Base-by-base conservation (phyloP, 2,888 invertebrate species). In the Mythimna pallens region DNA sequence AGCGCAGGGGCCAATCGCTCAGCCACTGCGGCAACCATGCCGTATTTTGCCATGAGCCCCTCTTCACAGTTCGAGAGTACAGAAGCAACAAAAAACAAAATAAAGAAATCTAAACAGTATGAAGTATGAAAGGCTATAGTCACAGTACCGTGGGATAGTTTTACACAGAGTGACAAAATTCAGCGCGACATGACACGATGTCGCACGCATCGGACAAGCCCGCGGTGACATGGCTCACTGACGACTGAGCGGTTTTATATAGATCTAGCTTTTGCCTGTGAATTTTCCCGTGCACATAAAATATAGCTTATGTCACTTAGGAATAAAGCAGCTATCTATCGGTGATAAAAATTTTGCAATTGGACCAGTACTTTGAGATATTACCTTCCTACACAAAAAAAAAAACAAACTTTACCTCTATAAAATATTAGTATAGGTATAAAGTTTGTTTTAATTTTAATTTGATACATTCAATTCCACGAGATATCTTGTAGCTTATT, bases 101-200 rank as follows among this genome's bases (percentile, higher is more conserved):
- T n/a, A 79, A 83, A 82, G 69, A 81, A 73, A 76, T 70, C 80
- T 22, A 58, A 61, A 47, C 84, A 76, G 69, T 84, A 84, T 81
- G 81, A 78, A 82, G 82, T 82, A 87, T 85, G 79, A 80, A 64
- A 59, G 67, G 57, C 76, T 65, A 87, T 86, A 87, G 83, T 84
- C 84, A 87, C 74, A 54, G 78, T 30, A 30, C 78, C 73, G 78
- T 43, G 59, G 75, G 78, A 75, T 79, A 76, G 9, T 20, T 12
- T 66, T 83, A 76, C 69, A 73, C 77, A 81, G 84, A 84, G 81
- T 79, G 68, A 68, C 82, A n/a, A 76, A 85, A 88, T 88, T 88
- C 84, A 84, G 86, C 77, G 86, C 80, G 85, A 87, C 89, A 89
- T 86, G 86, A 84, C 81, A 76, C 86, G 84, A 74, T 86, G 89